phyloP scores from a whole-genome alignment of 1,140 invertebrate species.

The Anastrepha ludens region DNA sequence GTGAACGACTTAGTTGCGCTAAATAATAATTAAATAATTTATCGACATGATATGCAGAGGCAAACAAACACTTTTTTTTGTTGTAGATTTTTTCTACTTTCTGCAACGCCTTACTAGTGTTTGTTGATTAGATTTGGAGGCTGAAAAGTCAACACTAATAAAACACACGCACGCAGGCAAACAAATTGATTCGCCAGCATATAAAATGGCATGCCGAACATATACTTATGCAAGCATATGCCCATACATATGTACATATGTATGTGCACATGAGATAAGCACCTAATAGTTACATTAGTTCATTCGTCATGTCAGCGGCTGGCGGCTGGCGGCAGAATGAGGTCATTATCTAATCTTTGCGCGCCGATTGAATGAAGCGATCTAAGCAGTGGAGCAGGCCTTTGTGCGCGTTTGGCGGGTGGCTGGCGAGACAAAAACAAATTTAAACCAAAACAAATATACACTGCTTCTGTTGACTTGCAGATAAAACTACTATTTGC shows the following conservation, averaged over 20 bases:
- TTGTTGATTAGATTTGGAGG: background rate
- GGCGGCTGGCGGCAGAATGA: constrained; percentile 18
- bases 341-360: constrained; percentile 52
- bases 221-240: background rate
- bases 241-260: background rate
- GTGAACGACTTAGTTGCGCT: background rate
- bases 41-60: too few species aligned
- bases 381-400: background rate
- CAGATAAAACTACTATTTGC: background rate
- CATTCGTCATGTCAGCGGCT: constrained; percentile 37
- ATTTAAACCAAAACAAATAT: background rate
- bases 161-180: background rate
- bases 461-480: background rate
- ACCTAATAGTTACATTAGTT: constrained; percentile 18
- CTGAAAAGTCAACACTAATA: background rate
- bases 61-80: too few species aligned
- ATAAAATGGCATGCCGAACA: background rate
- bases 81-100: background rate
- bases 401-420: background rate
- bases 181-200: background rate
- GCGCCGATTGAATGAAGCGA: background rate
- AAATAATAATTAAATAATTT: constrained; percentile 12
- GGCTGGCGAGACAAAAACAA: background rate
- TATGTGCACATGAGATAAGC: background rate
- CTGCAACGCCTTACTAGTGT: background rate